Evolutionary conservation across 2,113 vertebrate species (phyloP).

Genomic region (Channa argus): DNA sequence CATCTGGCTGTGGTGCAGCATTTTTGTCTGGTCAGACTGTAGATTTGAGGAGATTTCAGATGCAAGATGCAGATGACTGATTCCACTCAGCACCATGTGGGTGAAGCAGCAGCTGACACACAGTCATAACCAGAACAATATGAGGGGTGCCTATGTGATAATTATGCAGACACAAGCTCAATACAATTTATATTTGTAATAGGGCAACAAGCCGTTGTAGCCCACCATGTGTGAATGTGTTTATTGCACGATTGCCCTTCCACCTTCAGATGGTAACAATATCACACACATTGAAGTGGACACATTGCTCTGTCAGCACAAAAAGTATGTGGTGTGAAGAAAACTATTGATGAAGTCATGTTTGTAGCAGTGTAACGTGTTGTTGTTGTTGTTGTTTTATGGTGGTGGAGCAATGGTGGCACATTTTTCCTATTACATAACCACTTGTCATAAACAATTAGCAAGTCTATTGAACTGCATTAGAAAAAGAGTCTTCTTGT

Average conservation of each 20-base stretch:
- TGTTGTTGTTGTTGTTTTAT: background rate
- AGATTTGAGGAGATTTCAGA: background rate
- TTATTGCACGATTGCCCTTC: too few species aligned
- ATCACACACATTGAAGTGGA: background rate
- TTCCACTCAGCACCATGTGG: background rate
- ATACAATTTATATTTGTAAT: too few species aligned
- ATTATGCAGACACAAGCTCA: too few species aligned
- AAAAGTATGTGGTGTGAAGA: background rate
- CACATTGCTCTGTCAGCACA: background rate
- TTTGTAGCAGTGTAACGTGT: slow-evolving; percentile 3
- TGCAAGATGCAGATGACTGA: too few species aligned
- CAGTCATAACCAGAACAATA: background rate
- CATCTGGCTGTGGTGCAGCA: background rate
- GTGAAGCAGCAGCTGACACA: background rate
- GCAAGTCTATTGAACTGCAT: slow-evolving; percentile 4
- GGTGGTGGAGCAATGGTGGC: background rate
- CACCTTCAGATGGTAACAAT: too few species aligned
- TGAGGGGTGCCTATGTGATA: too few species aligned
- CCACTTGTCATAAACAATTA: slow-evolving; percentile 13
- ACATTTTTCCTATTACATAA: slow-evolving; percentile 40
- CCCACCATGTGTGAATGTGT: too few species aligned
- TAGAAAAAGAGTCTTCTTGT: background rate
- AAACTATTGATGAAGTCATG: background rate
- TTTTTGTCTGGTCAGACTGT: slow-evolving; percentile 11
- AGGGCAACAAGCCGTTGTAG: too few species aligned